These are phyloP conservation scores for Dryocosmus kuriphilus DNA, from an alignment of 2,888 invertebrate species.

Conservation along the genomic window DNA sequence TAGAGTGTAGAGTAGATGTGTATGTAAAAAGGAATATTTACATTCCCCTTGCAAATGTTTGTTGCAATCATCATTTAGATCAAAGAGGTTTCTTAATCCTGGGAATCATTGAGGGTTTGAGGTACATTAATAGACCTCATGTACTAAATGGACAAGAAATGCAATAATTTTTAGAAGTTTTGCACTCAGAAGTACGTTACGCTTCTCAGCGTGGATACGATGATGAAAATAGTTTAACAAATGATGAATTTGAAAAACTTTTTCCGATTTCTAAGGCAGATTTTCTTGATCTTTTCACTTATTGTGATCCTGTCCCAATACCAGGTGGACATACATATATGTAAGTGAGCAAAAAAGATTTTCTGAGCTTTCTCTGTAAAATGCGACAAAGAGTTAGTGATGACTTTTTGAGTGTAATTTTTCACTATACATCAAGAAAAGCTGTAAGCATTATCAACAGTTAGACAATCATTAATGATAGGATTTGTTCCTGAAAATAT, in stretches of 20 bases:
- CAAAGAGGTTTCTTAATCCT: constrained; percentile 18
- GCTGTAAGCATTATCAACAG: constrained; percentile 24
- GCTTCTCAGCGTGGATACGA: not conserved
- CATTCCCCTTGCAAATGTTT: constrained; percentile 43
- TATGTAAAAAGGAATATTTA: constrained; percentile 44
- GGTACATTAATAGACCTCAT: constrained; percentile 41
- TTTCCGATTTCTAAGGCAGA: constrained; percentile 49
- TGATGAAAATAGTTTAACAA: constrained; percentile 46
- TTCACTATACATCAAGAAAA: constrained; percentile 28
- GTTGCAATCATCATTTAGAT: constrained; percentile 47
- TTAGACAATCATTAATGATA: not conserved
- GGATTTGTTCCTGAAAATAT: too few relatives aligned
- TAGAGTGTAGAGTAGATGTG: constrained; percentile 43
- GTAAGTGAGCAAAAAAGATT: too few relatives aligned
- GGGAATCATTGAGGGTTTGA: constrained; percentile 41
- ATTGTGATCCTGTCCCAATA: constrained; percentile 47
- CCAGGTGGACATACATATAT: constrained; percentile 43
- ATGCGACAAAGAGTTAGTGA: constrained; percentile 39
- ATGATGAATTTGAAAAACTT: constrained; percentile 46
- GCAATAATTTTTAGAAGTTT: constrained; percentile 43
- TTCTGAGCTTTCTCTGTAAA: constrained; percentile 44
- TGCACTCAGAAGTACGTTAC: constrained; percentile 5
- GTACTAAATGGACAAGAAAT: constrained; percentile 41
- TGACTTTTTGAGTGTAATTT: not conserved
- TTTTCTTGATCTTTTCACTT: constrained; percentile 50